Base-by-base conservation (phyloP, 2,113 vertebrate species). In the Chelonoidis abingdonii region DNA sequence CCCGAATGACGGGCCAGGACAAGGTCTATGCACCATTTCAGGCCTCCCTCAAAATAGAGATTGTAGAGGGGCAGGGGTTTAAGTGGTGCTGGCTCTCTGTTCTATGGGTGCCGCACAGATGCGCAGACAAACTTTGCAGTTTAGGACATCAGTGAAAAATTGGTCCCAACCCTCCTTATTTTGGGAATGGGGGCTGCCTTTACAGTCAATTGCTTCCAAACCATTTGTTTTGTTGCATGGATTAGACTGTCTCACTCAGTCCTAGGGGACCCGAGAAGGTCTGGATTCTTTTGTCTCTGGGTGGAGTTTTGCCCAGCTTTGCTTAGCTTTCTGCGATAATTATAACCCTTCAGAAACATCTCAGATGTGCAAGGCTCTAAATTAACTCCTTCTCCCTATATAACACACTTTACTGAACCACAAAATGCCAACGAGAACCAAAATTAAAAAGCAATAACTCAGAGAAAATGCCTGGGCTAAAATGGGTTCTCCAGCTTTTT, bases 281-380 rank as follows among this genome's bases (percentile, higher is more conserved):
- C 38, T 87, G 0, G 3, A 10, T 29, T 25, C 80, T 16, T 52
- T 88, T 10, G 0, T 8, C 24, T 41, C 59, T 80, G 2, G 31
- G 21, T 10, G 52, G 0, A 3, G 76, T 6, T 80, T 53, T 80
- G 83, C 80, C 69, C 1, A 0, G 38, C 62, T 12, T 49, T 8
- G 0, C 53, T 85, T 47, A 88, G 87, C 54, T 84, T 78, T 80
- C 11, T 49, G 78, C 53, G 69, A 13, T 12, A 35, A 83, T 78
- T 38, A 22, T 1, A 47, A 11, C 81, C 92, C 47, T 41, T n/a
- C 49, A 0, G 83, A 14, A 80, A n/a, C 75, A 9, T 83, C n/a
- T 38, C 0, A 1, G 52, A 5, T 1, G 47, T 3, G 29, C n/a
- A 1, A 78, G 83, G 54, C 89, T 91, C 87, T 19, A 8, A 1